Base-by-base conservation (phyloP, 2,113 vertebrate species). In the Perca fluviatilis region DNA sequence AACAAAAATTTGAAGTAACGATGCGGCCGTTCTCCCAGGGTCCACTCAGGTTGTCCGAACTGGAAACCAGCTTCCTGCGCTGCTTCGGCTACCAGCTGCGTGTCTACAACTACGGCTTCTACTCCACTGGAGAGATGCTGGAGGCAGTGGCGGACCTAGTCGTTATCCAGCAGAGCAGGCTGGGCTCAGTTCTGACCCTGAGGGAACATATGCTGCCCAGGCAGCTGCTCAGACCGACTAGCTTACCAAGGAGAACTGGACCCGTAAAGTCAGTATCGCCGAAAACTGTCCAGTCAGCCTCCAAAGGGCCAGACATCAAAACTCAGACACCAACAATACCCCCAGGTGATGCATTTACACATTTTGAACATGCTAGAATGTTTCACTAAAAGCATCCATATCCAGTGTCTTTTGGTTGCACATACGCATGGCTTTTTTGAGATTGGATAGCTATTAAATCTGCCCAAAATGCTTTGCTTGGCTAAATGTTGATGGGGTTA, bases 81-180 rank as follows among this genome's bases (percentile, higher is more conserved):
- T 94, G 64, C 56, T 99, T 97, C 46, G 97, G 97, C 62, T 90
- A 91, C 5, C 89, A 80, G 0, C 96, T 99, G 84, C 90, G 89
- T 16, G 94, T 95, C 40, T 70, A 75, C 1, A 94, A 89, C 14
- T 97, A 96, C 0, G 97, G 98, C 54, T 99, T 98, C 85, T 93
- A 92, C 73, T 98, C 97, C 12, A 74, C 94, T n/a, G 86, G 72
- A 25, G 97, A 99, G 88, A 95, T 97, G 86, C 86, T 99, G 54
- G 86, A 66, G 19, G 95, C 95, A 0, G 73, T 95, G 7, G 84
- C 91, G 0, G 97, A 98, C 86, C 56, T 96, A 40, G 54, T 99
- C 57, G 10, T 27, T 0, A 61, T 99, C 61, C 85, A 94, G 43
- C 96, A 97, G 79, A 92, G 95, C 85, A 94, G 93, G 79, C 85